Conservation (phyloP, 2,888 invertebrate genomes). For the Archaeoteleia sp. region DNA sequence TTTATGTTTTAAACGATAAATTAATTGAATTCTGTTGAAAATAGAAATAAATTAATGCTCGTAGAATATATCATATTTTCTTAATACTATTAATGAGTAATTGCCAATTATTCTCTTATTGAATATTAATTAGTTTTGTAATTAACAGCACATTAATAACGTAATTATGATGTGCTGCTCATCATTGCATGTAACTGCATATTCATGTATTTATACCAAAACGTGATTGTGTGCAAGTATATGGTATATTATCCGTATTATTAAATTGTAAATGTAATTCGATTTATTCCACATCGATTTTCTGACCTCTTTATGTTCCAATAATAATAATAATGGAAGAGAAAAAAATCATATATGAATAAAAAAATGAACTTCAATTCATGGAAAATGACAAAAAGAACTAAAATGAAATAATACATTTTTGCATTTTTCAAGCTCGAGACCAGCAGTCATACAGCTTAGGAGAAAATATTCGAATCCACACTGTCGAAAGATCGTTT, state of each 20-base stretch:
- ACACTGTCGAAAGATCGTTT: constrained; percentile 56
- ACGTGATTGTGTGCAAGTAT: constrained; percentile 10
- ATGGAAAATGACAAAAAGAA: too few relatives aligned
- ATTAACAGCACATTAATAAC: constrained; percentile 39
- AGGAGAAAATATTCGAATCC: constrained; percentile 46
- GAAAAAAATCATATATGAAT: too few relatives aligned
- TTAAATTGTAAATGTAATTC: too few relatives aligned
- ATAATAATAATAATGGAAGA: too few relatives aligned
- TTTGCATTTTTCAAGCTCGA: constrained; percentile 12
- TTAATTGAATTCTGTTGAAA: constrained; percentile 35
- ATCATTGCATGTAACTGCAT: constrained; percentile 33
- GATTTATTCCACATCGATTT: too few relatives aligned
- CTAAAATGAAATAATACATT: too few relatives aligned
- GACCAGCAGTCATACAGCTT: constrained; percentile 27
- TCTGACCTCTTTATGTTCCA: too few relatives aligned
- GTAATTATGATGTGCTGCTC: constrained; percentile 38
- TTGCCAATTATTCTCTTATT: constrained; percentile 37
- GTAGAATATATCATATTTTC: constrained; percentile 7
- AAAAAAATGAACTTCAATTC: too few relatives aligned
- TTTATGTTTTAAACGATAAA: constrained; percentile 19
- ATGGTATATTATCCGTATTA: too few relatives aligned
- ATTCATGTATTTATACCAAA: constrained; percentile 31
- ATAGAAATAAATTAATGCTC: constrained; percentile 21
- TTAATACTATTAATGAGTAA: constrained; percentile 15
- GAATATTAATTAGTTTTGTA: constrained; percentile 36